Base-by-base conservation (phyloP, 2,113 vertebrate species). In the Aphyosemion australe region DNA sequence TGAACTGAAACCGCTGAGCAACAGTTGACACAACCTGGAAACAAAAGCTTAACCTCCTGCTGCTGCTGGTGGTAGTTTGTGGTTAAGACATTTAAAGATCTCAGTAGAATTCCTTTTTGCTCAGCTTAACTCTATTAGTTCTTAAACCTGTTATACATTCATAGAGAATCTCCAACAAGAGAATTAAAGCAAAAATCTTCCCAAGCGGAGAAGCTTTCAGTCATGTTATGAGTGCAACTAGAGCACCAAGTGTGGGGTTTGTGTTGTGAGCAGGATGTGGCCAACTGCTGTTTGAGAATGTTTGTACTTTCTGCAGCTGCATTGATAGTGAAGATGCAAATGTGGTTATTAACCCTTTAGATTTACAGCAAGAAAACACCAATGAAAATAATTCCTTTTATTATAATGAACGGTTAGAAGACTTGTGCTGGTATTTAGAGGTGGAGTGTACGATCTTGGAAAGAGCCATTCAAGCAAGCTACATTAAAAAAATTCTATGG, bases 181-280 rank as follows among this genome's bases (percentile, higher is more conserved):
- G 3, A 34, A 37, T 54, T 4, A 3, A 32, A 2, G 1, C 50
- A 15, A 53, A 54, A 54, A 3, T 18, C 47, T 49, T 46, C 14
- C 46, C 20, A 18, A 5, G 32, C 7, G 7, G 32, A 32, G 32
- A 32, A 5, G 32, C 32, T 32, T 32, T 32, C 32, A 32, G 32
- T 32, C 4, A 32, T 32, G 3, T 32, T 32, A 32, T 32, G 3
- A 32, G 32, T 37, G 43, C 72, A 51, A 41, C 14, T n/a, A n/a
- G 54, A 31, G 21, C 18, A 69, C 21, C 45, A 19, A 43, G 2
- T 2, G 10, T 8, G 26, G 26, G 7, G 39, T 19, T 52, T 21
- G 56, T 26, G 16, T 39, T 18, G 49, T 37, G 57, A 53, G 42
- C 26, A 63, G 62, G 58, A 80, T 49, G 52, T 63, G 47, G 39